These are phyloP conservation scores for Nezara viridula DNA, from an alignment of 2,888 invertebrate species.

Conservation along the genomic window DNA sequence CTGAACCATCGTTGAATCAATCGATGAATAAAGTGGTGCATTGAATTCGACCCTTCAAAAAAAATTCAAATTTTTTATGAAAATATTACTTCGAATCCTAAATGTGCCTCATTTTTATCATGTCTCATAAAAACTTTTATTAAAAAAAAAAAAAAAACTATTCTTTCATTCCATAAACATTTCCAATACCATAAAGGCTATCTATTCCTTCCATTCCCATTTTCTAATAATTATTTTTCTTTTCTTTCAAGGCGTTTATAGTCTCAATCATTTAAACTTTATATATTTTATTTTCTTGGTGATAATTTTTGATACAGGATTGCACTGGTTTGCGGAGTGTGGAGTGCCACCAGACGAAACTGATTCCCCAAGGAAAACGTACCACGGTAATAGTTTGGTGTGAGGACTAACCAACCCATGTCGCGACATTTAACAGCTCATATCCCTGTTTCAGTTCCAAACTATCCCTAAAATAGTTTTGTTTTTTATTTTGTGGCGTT, in stretches of 20 bases:
- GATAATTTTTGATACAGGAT: conserved; percentile 35
- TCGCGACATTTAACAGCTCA: background rate
- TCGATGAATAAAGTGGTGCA: too few relatives aligned
- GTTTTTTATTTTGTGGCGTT: background rate
- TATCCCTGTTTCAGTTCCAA: background rate
- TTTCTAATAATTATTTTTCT: background rate
- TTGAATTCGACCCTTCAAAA: too few relatives aligned
- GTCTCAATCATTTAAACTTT: background rate
- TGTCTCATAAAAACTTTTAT: too few relatives aligned
- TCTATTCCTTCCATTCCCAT: too few relatives aligned
- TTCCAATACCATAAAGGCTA: too few relatives aligned
- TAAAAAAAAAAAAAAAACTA: too few relatives aligned
- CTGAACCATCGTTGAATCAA: too few relatives aligned
- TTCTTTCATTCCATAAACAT: too few relatives aligned
- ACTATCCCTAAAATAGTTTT: background rate
- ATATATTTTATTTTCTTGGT: background rate
- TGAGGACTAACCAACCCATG: background rate
- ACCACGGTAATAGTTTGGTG: conserved; percentile 48
- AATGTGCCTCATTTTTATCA: too few relatives aligned
- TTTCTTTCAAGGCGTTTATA: background rate
- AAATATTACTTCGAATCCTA: too few relatives aligned
- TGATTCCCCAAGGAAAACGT: conserved; percentile 26
- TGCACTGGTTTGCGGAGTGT: conserved; percentile 63
- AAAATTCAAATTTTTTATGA: too few relatives aligned
- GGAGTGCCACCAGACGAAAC: conserved; percentile 57